These are phyloP conservation scores for Tachysurus fulvidraco DNA, from an alignment of 2,113 vertebrate genomes.

Conservation along the genomic window DNA sequence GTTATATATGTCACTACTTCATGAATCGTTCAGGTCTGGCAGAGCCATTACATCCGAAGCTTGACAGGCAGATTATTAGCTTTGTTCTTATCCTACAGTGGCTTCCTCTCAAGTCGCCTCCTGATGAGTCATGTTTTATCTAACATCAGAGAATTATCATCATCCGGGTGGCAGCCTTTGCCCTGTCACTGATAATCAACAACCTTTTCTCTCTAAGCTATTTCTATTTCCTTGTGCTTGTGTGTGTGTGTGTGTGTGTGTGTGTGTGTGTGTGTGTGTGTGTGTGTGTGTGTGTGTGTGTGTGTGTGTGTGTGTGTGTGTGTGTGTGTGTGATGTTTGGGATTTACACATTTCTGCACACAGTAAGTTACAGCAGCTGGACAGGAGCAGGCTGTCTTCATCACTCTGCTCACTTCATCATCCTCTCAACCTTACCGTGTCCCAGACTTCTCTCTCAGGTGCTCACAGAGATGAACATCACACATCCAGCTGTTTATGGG, in stretches of 20 bases:
- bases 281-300: background rate
- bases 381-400: background rate
- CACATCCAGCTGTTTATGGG: conserved; percentile 67
- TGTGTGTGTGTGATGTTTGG: background rate
- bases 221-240: background rate
- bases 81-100: background rate
- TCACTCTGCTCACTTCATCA: background rate
- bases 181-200: conserved; percentile 17
- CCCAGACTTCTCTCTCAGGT: background rate
- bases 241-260: background rate
- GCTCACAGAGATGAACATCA: background rate
- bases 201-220: background rate
- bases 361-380: background rate
- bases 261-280: background rate
- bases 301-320: background rate
- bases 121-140: background rate
- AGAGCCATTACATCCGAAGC: background rate
- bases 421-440: background rate
- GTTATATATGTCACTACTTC: too few species aligned
- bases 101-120: background rate
- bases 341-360: background rate
- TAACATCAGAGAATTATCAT: background rate
- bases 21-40: background rate
- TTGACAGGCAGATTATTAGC: background rate
- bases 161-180: conserved; percentile 2